Conservation (phyloP, 2,888 invertebrate genomes). For the Tetragnatha montana region DNA sequence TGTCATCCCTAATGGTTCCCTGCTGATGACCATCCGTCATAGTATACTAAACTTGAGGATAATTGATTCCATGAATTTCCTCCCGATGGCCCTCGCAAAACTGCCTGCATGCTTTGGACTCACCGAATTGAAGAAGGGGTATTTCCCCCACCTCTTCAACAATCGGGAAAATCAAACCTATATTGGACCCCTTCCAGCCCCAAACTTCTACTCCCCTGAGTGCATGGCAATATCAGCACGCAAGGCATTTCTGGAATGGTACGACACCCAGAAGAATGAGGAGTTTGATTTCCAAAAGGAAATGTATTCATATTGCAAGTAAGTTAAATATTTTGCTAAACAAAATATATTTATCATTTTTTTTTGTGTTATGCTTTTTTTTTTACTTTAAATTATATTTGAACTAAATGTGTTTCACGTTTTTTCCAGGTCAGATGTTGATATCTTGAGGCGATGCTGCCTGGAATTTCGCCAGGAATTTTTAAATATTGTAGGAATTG, state of each 20-base stretch:
- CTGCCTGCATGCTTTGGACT: constrained; percentile 16
- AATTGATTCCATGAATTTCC: constrained; percentile 42
- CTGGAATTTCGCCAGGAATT: neutral
- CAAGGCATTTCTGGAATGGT: neutral
- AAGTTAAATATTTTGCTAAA: neutral
- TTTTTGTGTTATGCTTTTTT: neutral
- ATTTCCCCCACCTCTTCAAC: constrained; percentile 46
- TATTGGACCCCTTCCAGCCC: neutral
- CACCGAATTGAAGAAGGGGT: constrained; percentile 25
- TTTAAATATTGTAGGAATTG: neutral
- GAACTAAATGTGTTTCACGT: neutral
- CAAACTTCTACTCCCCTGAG: constrained; percentile 3
- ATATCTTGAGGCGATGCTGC: constrained; percentile 18
- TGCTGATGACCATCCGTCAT: constrained; percentile 34
- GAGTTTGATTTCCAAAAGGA: constrained; percentile 31
- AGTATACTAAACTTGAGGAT: neutral
- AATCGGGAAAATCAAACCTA: constrained; percentile 19
- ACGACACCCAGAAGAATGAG: neutral
- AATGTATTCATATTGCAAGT: constrained; percentile 33
- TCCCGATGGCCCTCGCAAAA: constrained; percentile 27
- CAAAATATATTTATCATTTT: neutral
- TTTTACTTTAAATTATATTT: neutral
- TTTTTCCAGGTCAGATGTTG: constrained; percentile 18
- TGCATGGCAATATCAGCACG: neutral
- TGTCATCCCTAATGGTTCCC: constrained; percentile 25